phyloP scores from a whole-genome alignment of 2,888 invertebrate species.

The Pristionchus mayeri region DNA sequence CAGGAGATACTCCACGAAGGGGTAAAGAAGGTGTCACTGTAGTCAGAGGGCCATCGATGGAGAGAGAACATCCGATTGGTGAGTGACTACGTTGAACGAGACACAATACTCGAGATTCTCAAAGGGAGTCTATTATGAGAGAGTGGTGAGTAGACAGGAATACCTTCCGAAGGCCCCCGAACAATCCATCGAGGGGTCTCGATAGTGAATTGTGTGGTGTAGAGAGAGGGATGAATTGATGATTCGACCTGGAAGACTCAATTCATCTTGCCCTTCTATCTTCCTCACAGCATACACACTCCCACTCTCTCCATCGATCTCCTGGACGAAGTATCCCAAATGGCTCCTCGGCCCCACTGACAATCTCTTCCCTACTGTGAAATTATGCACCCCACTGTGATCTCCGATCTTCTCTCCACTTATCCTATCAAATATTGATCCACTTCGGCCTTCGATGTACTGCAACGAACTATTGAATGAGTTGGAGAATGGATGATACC shows the following conservation, averaged over 20 bases:
- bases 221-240: slow-evolving; percentile 64
- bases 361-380: slow-evolving; percentile 92
- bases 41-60: slow-evolving; percentile 40
- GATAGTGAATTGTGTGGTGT: slow-evolving; percentile 62
- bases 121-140: not conserved
- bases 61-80: slow-evolving; percentile 57
- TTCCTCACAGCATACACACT: slow-evolving; percentile 84
- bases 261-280: slow-evolving; percentile 1
- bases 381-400: slow-evolving; percentile 88
- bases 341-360: slow-evolving; percentile 80
- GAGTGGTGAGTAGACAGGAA: not conserved
- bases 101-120: slow-evolving; percentile 51
- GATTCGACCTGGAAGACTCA: slow-evolving; percentile 66
- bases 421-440: slow-evolving; percentile 88
- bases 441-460: slow-evolving; percentile 87
- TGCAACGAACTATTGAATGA: slow-evolving; percentile 76
- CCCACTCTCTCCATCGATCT: slow-evolving; percentile 84
- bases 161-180: not conserved
- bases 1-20: slow-evolving; percentile 68
- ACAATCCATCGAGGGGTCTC: slow-evolving; percentile 64
- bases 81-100: slow-evolving; percentile 69
- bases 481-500: slow-evolving; percentile 78
- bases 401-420: slow-evolving; percentile 85
- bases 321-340: slow-evolving; percentile 84
- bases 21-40: slow-evolving; percentile 61